Conservation (phyloP, 2,888 invertebrate genomes). For the Mantis religiosa region DNA sequence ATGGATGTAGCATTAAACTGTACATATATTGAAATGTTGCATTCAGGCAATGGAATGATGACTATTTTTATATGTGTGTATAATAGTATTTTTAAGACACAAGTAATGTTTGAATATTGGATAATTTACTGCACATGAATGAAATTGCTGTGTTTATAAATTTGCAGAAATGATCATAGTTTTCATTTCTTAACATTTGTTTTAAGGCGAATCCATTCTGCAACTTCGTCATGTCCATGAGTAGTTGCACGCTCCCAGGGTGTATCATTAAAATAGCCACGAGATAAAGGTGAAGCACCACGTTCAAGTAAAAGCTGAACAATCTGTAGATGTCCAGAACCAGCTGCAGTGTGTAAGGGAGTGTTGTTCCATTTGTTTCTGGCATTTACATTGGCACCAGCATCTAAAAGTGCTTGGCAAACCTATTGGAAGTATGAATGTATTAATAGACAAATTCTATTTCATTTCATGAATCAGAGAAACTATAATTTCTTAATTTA, state of each 20-base stretch:
- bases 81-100: no score
- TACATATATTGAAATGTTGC: no score
- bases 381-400: not conserved
- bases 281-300: not conserved
- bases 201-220: not conserved
- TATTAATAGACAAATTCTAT: not conserved
- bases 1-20: no score
- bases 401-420: not conserved
- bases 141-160: no score
- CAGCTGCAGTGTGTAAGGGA: not conserved
- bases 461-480: no score
- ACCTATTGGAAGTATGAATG: not conserved
- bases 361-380: not conserved
- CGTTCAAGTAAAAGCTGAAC: not conserved
- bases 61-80: no score
- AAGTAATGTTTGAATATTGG: no score
- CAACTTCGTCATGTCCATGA: not conserved
- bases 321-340: not conserved
- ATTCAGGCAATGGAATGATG: no score
- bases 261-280: not conserved
- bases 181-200: not conserved
- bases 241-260: not conserved
- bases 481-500: no score
- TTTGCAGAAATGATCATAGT: not conserved
- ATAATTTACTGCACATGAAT: no score